These are phyloP conservation scores for Zaprionus gabonicus DNA, from an alignment of 1,140 invertebrate species.

Conservation along the genomic window DNA sequence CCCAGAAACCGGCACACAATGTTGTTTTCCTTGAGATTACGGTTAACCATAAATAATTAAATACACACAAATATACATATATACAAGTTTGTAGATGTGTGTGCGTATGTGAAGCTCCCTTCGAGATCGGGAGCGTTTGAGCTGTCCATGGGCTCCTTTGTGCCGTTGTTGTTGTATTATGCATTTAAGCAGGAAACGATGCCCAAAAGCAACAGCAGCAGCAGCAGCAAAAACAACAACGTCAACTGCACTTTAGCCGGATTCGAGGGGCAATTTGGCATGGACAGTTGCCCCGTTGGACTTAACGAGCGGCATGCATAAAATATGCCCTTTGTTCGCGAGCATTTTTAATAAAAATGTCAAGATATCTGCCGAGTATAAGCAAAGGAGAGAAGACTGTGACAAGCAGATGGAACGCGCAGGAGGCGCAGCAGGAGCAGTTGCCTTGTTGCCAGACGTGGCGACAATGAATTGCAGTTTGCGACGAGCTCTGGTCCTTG, in stretches of 20 bases:
- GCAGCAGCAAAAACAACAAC: slow-evolving; percentile 20
- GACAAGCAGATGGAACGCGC: neutral
- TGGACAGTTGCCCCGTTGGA: slow-evolving; percentile 29
- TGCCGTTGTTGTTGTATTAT: slow-evolving; percentile 37
- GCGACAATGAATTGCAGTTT: slow-evolving; percentile 63
- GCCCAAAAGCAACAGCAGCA: slow-evolving; percentile 25
- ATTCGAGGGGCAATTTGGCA: slow-evolving; percentile 31
- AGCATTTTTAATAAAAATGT: slow-evolving; percentile 62
- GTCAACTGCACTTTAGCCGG: slow-evolving; percentile 40
- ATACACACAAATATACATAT: neutral
- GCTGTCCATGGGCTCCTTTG: slow-evolving; percentile 38
- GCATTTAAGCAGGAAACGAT: slow-evolving; percentile 43
- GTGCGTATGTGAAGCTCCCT: slow-evolving; percentile 19
- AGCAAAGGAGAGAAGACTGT: neutral
- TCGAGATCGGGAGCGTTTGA: slow-evolving; percentile 22
- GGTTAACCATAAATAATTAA: slow-evolving; percentile 18
- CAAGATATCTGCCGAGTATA: slow-evolving; percentile 37
- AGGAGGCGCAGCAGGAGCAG: neutral
- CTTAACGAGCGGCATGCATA: slow-evolving; percentile 53
- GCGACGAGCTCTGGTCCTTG: slow-evolving; percentile 36
- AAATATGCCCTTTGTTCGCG: slow-evolving; percentile 52
- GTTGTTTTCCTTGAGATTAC: slow-evolving; percentile 45
- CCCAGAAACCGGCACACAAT: slow-evolving; percentile 23
- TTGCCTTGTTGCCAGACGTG: slow-evolving; percentile 9
- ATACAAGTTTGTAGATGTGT: neutral